phyloP scores from a whole-genome alignment of 2,888 invertebrate species.

The Polydrusus tereticollis region DNA sequence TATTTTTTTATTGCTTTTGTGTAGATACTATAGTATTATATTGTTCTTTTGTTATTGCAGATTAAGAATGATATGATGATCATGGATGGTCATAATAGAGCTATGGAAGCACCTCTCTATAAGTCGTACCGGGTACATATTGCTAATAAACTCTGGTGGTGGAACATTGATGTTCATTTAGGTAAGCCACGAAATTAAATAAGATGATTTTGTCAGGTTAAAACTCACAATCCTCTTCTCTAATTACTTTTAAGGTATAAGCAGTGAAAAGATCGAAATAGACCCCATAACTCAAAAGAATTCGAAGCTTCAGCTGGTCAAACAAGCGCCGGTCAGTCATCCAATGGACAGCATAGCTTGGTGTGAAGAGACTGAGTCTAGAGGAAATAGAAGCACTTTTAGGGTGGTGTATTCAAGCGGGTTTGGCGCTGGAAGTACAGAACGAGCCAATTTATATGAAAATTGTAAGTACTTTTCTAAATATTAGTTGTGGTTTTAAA shows the following conservation, averaged over 20 bases:
- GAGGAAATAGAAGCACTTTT: slow-evolving; percentile 79
- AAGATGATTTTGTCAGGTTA: background rate
- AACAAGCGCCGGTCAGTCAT: slow-evolving; percentile 85
- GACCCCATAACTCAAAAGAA: slow-evolving; percentile 82
- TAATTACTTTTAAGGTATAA: slow-evolving; percentile 75
- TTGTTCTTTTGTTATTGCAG: background rate
- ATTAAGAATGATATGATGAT: slow-evolving; percentile 71
- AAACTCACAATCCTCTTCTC: no score
- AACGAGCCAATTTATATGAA: slow-evolving; percentile 27
- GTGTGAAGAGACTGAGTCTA: slow-evolving; percentile 86
- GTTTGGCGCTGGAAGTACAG: slow-evolving; percentile 38
- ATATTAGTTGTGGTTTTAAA: no score
- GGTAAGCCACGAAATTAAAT: slow-evolving; percentile 11
- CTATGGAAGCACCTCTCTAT: slow-evolving; percentile 89
- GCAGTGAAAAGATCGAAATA: slow-evolving; percentile 92
- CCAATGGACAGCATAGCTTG: slow-evolving; percentile 89
- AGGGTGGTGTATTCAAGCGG: slow-evolving; percentile 76
- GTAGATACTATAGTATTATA: no score
- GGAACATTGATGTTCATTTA: slow-evolving; percentile 87
- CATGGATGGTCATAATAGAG: slow-evolving; percentile 81
- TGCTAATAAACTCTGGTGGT: slow-evolving; percentile 79
- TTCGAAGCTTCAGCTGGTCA: slow-evolving; percentile 70
- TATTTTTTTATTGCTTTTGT: no score
- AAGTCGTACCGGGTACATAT: slow-evolving; percentile 85
- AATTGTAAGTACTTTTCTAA: slow-evolving; percentile 36